A percentile compares a stretch with the other conserved stretches of the same genome.
Evolutionary conservation across 2,797 vertebrate species (phyloP).

Genomic region (Ammospiza maritima): DNA sequence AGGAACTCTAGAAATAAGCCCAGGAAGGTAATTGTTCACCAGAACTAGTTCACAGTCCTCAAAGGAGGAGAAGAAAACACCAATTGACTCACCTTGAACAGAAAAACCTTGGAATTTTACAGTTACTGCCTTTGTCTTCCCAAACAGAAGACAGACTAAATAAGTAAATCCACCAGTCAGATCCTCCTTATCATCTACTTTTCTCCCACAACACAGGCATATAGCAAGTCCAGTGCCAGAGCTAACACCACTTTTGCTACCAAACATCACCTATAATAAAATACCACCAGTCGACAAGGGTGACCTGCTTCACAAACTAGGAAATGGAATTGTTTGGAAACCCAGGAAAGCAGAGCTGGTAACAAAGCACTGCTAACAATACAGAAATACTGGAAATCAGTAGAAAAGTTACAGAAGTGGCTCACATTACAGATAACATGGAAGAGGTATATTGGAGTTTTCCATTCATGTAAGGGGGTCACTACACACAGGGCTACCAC

Average conservation of each 20-base stretch:
- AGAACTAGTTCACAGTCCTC: not conserved
- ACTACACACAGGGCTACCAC: constrained; percentile 23
- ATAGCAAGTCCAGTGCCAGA: not conserved
- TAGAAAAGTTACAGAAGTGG: not conserved
- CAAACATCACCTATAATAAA: not conserved
- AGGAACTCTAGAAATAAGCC: not conserved
- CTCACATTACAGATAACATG: not conserved
- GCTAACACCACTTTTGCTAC: not conserved
- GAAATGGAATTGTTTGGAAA: not conserved
- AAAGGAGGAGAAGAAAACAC: not conserved
- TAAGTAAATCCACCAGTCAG: not conserved
- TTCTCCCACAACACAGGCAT: not conserved
- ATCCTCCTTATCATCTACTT: not conserved
- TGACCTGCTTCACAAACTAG: not conserved
- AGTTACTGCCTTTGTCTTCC: not conserved
- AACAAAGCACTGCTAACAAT: not conserved
- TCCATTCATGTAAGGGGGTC: not conserved
- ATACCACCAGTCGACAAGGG: not conserved
- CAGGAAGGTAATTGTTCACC: not conserved
- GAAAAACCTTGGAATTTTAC: not conserved
- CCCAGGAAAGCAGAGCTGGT: not conserved
- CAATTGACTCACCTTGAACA: constrained; percentile 1
- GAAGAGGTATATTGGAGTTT: not conserved
- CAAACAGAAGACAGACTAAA: not conserved
- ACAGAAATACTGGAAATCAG: not conserved